These are phyloP conservation scores for Huso huso DNA, from an alignment of 2,797 vertebrate genomes.

Conservation along the genomic window DNA sequence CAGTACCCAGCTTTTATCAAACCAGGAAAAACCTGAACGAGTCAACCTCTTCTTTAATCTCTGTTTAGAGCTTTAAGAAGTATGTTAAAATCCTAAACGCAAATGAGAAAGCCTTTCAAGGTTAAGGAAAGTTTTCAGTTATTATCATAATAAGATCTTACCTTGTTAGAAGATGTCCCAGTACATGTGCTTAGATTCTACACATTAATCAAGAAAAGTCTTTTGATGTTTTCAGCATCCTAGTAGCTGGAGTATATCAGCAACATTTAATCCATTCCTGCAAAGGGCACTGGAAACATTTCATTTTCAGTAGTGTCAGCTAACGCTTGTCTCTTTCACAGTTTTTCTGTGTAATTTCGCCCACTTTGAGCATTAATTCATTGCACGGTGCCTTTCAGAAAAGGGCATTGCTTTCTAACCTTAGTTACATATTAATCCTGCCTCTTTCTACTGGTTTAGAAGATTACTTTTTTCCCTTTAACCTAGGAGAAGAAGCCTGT, in stretches of 20 bases:
- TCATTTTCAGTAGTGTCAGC: not conserved
- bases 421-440: constrained; percentile 61
- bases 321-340: not conserved
- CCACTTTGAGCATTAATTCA: constrained; percentile 39
- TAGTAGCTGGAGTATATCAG: not conserved
- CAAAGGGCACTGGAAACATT: constrained; percentile 5
- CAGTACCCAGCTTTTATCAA: too few relatives aligned
- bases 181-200: too few relatives aligned
- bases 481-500: too few relatives aligned
- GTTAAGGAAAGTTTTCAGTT: too few relatives aligned
- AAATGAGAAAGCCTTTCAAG: too few relatives aligned
- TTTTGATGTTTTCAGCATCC: not conserved
- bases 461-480: too few relatives aligned
- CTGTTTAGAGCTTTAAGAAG: too few relatives aligned
- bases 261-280: not conserved
- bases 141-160: not conserved
- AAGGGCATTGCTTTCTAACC: constrained; percentile 28
- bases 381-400: constrained; percentile 21
- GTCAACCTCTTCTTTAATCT: too few relatives aligned
- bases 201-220: not conserved
- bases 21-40: too few relatives aligned
- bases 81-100: too few relatives aligned
- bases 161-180: not conserved
- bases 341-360: constrained; percentile 32
- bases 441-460: too few relatives aligned